Base-by-base conservation (phyloP, 2,113 vertebrate species). In the Pipa parva region DNA sequence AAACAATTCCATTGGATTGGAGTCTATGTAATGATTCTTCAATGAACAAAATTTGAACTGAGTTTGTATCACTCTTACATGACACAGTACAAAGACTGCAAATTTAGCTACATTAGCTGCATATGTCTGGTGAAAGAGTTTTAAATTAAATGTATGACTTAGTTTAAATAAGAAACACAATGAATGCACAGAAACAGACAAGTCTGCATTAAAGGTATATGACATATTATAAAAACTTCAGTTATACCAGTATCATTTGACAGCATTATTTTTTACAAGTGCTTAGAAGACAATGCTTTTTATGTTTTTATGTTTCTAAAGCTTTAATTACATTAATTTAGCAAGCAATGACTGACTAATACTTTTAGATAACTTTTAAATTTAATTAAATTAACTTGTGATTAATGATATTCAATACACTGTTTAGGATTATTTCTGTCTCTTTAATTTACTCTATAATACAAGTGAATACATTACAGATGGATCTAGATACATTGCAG, bases 121-220 rank as follows among this genome's bases (percentile, higher is more conserved):
- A 71, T 87, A 85, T 85, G 77, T 80, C 71, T 75, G 85, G 76
- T 86, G 88, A 85, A 85, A 81, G 78, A 74, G 75, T 78, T 86
- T 85, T 85, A 85, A 89, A 88, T 88, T 84, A 86, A 81, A 88
- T 91, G 87, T 90, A 85, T 87, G 87, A 81, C 82, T 85, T 86
- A 85, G 82, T 87, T 87, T 86, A 82, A 91, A 87, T 87, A 88
- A 88, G 82, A 82, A 90, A 86, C 80, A 75, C 84, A 88, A 88
- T 79, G 80, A 79, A 89, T 72, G 81, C 77, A 88, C 82, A 88
- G 87, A 78, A 75, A 81, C 66, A 60, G 57, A 75, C 77, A 79
- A 81, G 83, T 81, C 80, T 76, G 81, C 79, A 86, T 89, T 90
- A 88, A 90, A 90, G 85, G 80, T 84, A 78, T 83, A 71, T 72